Evolutionary conservation across 2,113 vertebrate species (phyloP), one percentile per base, ranked within the genome.

Genomic region (Ptilorrhoa leucosticta): DNA sequence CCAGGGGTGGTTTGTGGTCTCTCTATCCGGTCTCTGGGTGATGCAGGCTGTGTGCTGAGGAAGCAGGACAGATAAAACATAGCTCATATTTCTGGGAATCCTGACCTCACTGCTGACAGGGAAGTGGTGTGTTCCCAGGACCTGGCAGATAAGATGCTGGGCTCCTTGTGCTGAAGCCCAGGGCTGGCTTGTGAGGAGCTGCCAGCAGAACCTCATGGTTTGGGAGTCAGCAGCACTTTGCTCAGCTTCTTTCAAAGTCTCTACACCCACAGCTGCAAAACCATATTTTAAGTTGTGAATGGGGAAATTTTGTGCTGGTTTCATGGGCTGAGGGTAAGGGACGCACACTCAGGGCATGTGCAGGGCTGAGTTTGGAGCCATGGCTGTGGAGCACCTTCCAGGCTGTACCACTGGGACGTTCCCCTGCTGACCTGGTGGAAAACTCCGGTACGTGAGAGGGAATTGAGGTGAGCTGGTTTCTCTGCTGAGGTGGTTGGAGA

Each of bases 1-100:
- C 37, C 28, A 21, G 22, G 69, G 89, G 71, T 75, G 90, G 92
- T 42, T 84, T 95, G 94, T 79, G 96, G 96, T 79, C 76, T 65
- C 57, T 37, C 76, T 87, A 90, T 97, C 96, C 90, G 95, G 89
- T 50, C 13, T 4, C n/a, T 26, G 42, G 10, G 92, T 69, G 93
- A 93, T 93, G 90, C 80, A 45, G 61, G 27, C 4, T 79, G 68
- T 37, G 83, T 30, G 2, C 81, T 83, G 90, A 94, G 91, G 94
- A 83, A 89, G 95, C 65, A 28, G 95, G 78, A 72, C 90, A 94
- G 96, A 97, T 95, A 96, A 94, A 94, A 20, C 75, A n/a, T 0
- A 65, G 93, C 89, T 96, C 39, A 0, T 85, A 1, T 56, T 97
- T 97, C 96, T 97, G 94, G 97, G 97, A 97, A 97, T 96, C 92